Evolutionary conservation across 2,113 vertebrate genomes (phyloP).

Genomic region (Centrocercus urophasianus): DNA sequence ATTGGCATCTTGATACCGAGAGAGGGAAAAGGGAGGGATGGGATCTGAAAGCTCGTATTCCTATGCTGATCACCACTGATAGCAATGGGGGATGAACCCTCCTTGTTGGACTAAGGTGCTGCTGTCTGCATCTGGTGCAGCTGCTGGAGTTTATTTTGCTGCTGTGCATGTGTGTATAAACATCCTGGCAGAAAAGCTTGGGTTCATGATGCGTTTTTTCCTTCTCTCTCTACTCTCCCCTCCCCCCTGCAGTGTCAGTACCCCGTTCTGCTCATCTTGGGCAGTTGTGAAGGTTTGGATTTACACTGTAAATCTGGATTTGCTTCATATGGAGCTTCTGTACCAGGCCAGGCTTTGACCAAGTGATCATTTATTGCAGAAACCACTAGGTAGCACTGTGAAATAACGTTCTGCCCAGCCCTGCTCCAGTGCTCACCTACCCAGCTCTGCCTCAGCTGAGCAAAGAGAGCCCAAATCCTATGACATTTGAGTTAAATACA

Average conservation of each 20-base stretch:
- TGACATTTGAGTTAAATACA: accelerated
- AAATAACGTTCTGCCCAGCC: constrained; percentile 40
- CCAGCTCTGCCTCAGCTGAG: not conserved
- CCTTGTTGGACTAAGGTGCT: accelerated
- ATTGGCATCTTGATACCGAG: not conserved
- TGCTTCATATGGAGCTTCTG: accelerated
- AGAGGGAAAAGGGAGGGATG: not conserved
- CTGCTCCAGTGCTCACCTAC: accelerated
- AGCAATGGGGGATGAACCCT: not conserved
- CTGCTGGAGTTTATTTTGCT: not conserved
- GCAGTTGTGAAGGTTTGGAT: not conserved
- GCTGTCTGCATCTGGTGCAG: not conserved
- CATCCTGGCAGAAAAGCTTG: not conserved
- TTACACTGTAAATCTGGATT: not conserved
- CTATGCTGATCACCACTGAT: not conserved
- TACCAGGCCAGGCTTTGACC: accelerated
- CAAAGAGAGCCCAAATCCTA: not conserved
- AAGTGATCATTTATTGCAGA: not conserved
- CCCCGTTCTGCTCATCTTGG: not conserved
- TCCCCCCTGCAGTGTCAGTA: accelerated
- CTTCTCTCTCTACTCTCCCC: accelerated
- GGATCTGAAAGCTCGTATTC: accelerated
- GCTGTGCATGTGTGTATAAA: not conserved
- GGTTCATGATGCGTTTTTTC: accelerated
- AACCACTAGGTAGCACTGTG: constrained; percentile 74